A percentile compares a stretch with the other conserved stretches of the same genome.
Conservation (phyloP, 2,888 invertebrate genomes). For the Drosophila prolongata region DNA sequence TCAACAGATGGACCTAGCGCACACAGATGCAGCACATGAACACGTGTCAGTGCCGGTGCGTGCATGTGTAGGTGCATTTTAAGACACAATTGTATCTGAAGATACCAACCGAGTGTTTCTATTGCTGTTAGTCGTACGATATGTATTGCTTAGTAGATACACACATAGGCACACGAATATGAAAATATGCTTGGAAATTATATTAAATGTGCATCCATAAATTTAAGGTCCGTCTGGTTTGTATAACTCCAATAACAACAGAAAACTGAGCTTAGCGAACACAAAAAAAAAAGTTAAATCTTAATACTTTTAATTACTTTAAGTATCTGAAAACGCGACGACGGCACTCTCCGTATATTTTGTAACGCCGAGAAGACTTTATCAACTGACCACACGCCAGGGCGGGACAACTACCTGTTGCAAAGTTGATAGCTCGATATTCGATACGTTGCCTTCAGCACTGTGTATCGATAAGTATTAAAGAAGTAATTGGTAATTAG, state of each 20-base stretch:
- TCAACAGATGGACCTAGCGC: conserved; percentile 39
- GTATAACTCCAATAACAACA: background rate
- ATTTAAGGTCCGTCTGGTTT: conserved; percentile 6
- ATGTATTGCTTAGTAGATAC: conserved; percentile 14
- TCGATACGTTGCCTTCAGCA: background rate
- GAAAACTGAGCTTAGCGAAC: background rate
- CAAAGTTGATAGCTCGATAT: background rate
- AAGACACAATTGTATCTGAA: conserved; percentile 32
- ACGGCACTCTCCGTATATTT: conserved; percentile 21
- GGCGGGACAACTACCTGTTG: conserved; percentile 36
- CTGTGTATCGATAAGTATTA: conserved; percentile 2
- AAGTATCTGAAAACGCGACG: conserved; percentile 45
- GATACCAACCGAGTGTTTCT: conserved; percentile 22
- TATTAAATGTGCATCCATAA: conserved; percentile 2
- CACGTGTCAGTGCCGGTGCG: conserved; percentile 3
- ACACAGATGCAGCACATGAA: conserved; percentile 11
- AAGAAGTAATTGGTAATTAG: no score
- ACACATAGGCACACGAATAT: conserved; percentile 1
- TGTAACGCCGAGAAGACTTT: conserved; percentile 20
- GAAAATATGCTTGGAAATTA: conserved; percentile 11
- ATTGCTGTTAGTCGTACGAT: conserved; percentile 35
- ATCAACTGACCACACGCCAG: conserved; percentile 31
- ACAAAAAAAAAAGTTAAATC: background rate
- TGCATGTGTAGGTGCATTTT: background rate
- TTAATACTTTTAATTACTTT: conserved; percentile 39